Evolutionary conservation across 2,113 vertebrate species (phyloP), one percentile per base, ranked within the genome.

Genomic region (Callithrix jacchus): DNA sequence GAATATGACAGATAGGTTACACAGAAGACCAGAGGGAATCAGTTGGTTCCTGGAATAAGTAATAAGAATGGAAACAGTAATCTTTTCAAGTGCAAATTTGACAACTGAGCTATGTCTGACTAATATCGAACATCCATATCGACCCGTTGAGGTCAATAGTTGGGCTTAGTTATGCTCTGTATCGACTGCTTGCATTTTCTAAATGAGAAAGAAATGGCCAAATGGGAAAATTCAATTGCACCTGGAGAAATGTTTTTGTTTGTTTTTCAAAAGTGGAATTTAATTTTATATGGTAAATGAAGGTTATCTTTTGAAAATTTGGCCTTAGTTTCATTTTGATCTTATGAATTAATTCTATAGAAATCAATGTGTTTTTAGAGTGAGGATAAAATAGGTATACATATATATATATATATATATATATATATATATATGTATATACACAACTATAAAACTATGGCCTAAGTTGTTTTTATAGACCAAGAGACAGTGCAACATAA

Each of bases 21-120:
- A 23, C 0, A 23, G 96, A 70, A 45, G 79, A 87, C 97, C 91
- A 52, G 79, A 17, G 97, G 97, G 96, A 93, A 71, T 94, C 80
- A 2, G 73, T 6, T 16, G 66, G 94, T 25, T 96, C 73, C 77
- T 86, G 82, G 97, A 97, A 97, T 94, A 96, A 70, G 79, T 95
- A 96, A 96, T 96, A 87, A 87, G 97, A 94, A 80, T 61, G 9
- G 81, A 93, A 96, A n/a, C 95, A 86, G 92, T 79, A 80, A 74
- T 94, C 95, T 95, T 96, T 88, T 93, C 93, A 70, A 80, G 88
- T 98, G 97, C 94, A 96, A 80, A 93, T 95, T 68, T 95, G 97
- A 97, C 92, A 97, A 79, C 88, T 74, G 97, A 98, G 93, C 97
- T 92, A 47, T 96, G 97, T 97, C 82, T 92, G 94, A 96, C 95